phyloP scores from a whole-genome alignment of 2,888 invertebrate genomes.

The Anticlea derivata region DNA sequence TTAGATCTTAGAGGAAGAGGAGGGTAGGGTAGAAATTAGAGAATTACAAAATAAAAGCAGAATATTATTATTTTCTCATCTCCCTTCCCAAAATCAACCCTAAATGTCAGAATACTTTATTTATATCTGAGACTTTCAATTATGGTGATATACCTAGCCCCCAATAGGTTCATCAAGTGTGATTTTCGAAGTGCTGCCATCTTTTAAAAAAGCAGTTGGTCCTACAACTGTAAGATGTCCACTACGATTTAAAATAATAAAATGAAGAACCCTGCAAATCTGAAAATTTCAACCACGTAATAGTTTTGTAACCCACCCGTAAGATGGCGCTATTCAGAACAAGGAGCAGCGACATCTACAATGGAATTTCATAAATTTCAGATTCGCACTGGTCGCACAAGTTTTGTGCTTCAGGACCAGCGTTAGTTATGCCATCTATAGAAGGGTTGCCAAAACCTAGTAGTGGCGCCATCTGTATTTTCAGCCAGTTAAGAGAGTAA shows the following conservation, averaged over 20 bases:
- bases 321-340: slow-evolving; percentile 17
- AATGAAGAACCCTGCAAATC: too few relatives aligned
- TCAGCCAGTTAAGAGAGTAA: not conserved
- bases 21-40: too few relatives aligned
- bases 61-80: too few relatives aligned
- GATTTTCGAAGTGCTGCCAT: slow-evolving; percentile 8
- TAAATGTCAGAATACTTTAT: too few relatives aligned
- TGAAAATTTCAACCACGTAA: not conserved
- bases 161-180: too few relatives aligned
- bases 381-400: not conserved
- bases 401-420: not conserved
- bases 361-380: not conserved
- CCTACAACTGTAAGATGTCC: not conserved
- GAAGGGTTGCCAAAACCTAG: not conserved
- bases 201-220: not conserved
- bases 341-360: slow-evolving; percentile 13
- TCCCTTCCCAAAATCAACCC: too few relatives aligned
- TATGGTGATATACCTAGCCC: too few relatives aligned
- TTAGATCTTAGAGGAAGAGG: too few relatives aligned
- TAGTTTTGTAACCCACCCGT: not conserved
- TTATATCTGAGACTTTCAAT: too few relatives aligned
- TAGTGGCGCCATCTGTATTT: slow-evolving; percentile 19
- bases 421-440: slow-evolving; percentile 20
- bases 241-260: too few relatives aligned
- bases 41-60: too few relatives aligned